phyloP scores from a whole-genome alignment of 2,888 invertebrate species.

The Pseudeuparius sepicola region DNA sequence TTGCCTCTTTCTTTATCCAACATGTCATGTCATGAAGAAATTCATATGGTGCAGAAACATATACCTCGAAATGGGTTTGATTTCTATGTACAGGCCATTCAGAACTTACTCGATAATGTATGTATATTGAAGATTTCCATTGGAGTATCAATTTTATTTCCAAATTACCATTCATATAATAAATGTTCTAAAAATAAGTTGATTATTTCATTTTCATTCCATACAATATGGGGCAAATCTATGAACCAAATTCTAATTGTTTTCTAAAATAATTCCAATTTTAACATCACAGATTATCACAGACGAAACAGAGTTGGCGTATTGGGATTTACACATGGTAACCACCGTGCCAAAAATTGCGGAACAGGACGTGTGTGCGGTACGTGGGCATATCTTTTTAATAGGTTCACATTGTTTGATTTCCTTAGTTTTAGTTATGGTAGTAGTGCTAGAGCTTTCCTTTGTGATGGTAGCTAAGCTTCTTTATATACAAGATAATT shows the following conservation, averaged over 20 bases:
- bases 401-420: too few relatives aligned
- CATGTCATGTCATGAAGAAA: conserved; percentile 67
- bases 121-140: conserved; percentile 61
- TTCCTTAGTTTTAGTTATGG: too few relatives aligned
- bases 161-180: conserved; percentile 44
- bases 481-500: too few relatives aligned
- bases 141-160: conserved; percentile 57
- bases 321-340: too few relatives aligned
- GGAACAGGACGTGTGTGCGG: too few relatives aligned
- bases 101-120: conserved; percentile 54
- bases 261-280: too few relatives aligned
- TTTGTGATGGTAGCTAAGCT: too few relatives aligned
- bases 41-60: conserved; percentile 52
- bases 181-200: conserved; percentile 39
- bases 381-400: too few relatives aligned
- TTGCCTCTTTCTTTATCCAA: conserved; percentile 49
- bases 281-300: too few relatives aligned
- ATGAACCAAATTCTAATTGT: not conserved
- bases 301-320: too few relatives aligned
- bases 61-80: conserved; percentile 36
- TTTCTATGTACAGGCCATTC: conserved; percentile 47
- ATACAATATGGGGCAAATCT: conserved; percentile 3
- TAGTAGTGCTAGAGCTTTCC: too few relatives aligned
- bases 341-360: too few relatives aligned
- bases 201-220: not conserved